Evolutionary conservation across 2,797 vertebrate genomes (phyloP).

Genomic region (Sebastes iracundus): DNA sequence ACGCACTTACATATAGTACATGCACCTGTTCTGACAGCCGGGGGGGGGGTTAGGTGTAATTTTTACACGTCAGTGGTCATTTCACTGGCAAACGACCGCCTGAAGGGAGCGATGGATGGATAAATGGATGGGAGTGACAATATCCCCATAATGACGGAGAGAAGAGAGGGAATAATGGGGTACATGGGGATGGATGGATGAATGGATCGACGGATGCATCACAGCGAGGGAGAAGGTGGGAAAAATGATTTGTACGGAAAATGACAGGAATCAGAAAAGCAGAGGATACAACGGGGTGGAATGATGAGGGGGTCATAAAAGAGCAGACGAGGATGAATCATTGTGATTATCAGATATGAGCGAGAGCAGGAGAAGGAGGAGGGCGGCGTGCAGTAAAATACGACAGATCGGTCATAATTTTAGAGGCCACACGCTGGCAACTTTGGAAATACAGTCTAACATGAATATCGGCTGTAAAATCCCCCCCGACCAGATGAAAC

Average conservation of each 20-base stretch:
- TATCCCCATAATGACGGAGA: neutral
- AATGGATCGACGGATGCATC: too few species aligned
- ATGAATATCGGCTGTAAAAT: too few species aligned
- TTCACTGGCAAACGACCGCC: neutral
- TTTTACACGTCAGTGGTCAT: neutral
- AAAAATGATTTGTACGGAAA: neutral
- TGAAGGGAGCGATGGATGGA: neutral
- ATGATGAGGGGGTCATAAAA: neutral
- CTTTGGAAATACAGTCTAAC: neutral
- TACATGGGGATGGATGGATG: neutral
- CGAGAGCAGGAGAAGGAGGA: too few species aligned
- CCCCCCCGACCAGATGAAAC: neutral
- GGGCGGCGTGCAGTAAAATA: neutral
- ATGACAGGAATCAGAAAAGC: neutral
- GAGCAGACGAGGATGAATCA: neutral
- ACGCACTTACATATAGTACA: neutral
- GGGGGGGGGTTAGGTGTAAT: neutral
- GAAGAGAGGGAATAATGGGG: neutral
- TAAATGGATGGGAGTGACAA: neutral
- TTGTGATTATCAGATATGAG: neutral
- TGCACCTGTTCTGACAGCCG: neutral
- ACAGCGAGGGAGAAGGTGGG: neutral
- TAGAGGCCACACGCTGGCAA: neutral
- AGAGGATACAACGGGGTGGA: neutral
- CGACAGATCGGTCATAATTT: neutral